Evolutionary conservation across 2,797 vertebrate species (phyloP).

Genomic region (Emys orbicularis): DNA sequence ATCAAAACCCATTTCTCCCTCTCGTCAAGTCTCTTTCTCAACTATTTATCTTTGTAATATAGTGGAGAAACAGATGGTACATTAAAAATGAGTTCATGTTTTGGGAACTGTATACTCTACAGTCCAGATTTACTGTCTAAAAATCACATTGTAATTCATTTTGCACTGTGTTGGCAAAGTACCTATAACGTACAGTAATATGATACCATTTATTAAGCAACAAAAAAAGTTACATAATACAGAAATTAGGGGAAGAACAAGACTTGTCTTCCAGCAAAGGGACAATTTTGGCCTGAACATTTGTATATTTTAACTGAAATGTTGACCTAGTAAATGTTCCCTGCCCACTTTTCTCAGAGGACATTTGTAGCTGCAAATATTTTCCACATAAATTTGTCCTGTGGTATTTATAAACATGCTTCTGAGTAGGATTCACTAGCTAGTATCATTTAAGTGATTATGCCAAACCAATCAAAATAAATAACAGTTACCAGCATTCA

Average conservation of each 20-base stretch:
- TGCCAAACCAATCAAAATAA: constrained; percentile 8
- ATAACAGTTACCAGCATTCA: background rate
- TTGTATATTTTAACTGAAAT: background rate
- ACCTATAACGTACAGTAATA: constrained; percentile 47
- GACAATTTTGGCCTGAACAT: background rate
- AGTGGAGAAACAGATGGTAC: constrained; percentile 69
- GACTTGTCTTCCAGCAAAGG: background rate
- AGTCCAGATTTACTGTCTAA: constrained; percentile 45
- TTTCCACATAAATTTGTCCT: background rate
- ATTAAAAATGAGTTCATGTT: constrained; percentile 74
- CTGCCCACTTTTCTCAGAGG: background rate
- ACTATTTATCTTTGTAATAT: constrained; percentile 59
- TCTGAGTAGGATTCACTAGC: background rate
- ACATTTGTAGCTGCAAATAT: background rate
- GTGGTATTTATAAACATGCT: background rate
- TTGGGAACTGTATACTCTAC: constrained; percentile 5
- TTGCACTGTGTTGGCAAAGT: constrained; percentile 13
- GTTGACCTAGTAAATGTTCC: background rate
- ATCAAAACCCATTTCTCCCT: constrained; percentile 71
- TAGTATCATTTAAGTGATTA: background rate
- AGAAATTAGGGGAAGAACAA: background rate
- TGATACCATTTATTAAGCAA: constrained; percentile 39
- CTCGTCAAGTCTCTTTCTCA: constrained; percentile 61
- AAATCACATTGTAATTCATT: constrained; percentile 36
- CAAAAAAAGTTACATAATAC: background rate